Percentiles rank a stretch among this genome's conserved stretches.
Conservation (phyloP, 1,140 invertebrate species). For the Spodoptera litura region DNA sequence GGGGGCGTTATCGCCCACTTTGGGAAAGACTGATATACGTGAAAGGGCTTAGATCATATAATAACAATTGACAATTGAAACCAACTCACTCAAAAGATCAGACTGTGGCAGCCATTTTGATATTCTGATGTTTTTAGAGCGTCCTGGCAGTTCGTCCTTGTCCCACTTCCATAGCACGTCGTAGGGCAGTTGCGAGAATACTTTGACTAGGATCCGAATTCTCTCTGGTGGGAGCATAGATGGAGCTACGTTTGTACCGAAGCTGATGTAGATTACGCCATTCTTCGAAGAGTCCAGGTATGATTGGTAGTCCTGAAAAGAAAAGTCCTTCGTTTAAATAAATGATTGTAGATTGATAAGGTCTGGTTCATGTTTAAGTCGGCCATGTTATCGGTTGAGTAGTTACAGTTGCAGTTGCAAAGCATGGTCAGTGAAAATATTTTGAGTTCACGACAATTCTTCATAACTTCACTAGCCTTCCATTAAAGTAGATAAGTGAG, state of each 20-base stretch:
- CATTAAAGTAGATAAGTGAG: too few relatives aligned
- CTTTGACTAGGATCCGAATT: constrained; percentile 75
- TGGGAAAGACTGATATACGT: too few relatives aligned
- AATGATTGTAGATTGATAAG: too few relatives aligned
- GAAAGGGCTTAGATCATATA: background rate
- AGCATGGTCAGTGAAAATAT: too few relatives aligned
- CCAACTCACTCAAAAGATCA: constrained; percentile 69
- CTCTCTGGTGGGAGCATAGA: constrained; percentile 73
- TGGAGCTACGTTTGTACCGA: constrained; percentile 86
- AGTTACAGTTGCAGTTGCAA: too few relatives aligned
- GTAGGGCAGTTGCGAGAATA: constrained; percentile 77
- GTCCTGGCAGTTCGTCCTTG: constrained; percentile 63
- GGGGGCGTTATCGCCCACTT: too few relatives aligned
- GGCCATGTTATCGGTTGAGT: too few relatives aligned
- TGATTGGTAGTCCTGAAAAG: constrained; percentile 81
- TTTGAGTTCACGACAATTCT: too few relatives aligned
- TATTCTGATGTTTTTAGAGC: constrained; percentile 82
- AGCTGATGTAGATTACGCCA: constrained; percentile 88
- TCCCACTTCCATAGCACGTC: constrained; percentile 86
- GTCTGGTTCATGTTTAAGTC: too few relatives aligned
- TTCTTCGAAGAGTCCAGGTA: constrained; percentile 84
- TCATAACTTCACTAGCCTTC: too few relatives aligned
- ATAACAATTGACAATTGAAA: background rate
- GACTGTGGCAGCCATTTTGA: constrained; percentile 86
- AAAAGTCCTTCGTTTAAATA: too few relatives aligned